phyloP scores from a whole-genome alignment of 30 jellyfish, hydroid and myxozoan genomes.

The Clytia hemisphaerica region DNA sequence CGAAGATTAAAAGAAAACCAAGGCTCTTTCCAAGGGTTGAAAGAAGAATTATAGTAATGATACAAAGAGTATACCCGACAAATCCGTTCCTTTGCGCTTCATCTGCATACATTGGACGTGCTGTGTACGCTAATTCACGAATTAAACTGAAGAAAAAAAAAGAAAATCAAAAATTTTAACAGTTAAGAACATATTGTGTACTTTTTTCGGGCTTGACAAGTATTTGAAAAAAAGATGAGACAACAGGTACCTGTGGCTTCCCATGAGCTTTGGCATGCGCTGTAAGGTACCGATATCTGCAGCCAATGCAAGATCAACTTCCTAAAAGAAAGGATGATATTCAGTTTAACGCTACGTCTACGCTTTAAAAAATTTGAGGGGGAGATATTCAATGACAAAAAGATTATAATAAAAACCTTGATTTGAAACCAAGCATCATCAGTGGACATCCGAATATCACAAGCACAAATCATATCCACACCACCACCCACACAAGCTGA shows the following conservation, averaged over 20 bases:
- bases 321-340: slow-evolving; percentile 30
- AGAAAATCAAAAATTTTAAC: background rate
- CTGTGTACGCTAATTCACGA: slow-evolving; percentile 80
- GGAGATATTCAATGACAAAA: background rate
- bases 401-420: slow-evolving; percentile 40
- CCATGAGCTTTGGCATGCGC: slow-evolving; percentile 71
- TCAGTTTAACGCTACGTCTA: background rate
- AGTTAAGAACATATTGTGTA: too few relatives aligned
- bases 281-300: slow-evolving; percentile 97
- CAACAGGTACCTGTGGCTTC: slow-evolving; percentile 89
- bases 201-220: too few relatives aligned
- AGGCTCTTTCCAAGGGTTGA: too few relatives aligned
- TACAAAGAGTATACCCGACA: slow-evolving; percentile 65
- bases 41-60: too few relatives aligned
- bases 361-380: background rate
- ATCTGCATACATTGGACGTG: slow-evolving; percentile 68
- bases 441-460: slow-evolving; percentile 82
- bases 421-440: slow-evolving; percentile 86
- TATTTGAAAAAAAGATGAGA: background rate
- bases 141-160: slow-evolving; percentile 36
- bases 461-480: slow-evolving; percentile 76
- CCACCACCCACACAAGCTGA: slow-evolving; percentile 95
- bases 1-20: background rate
- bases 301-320: slow-evolving; percentile 75
- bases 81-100: slow-evolving; percentile 70